phyloP scores from a whole-genome alignment of 1,140 invertebrate species.

The Apis laboriosa region DNA sequence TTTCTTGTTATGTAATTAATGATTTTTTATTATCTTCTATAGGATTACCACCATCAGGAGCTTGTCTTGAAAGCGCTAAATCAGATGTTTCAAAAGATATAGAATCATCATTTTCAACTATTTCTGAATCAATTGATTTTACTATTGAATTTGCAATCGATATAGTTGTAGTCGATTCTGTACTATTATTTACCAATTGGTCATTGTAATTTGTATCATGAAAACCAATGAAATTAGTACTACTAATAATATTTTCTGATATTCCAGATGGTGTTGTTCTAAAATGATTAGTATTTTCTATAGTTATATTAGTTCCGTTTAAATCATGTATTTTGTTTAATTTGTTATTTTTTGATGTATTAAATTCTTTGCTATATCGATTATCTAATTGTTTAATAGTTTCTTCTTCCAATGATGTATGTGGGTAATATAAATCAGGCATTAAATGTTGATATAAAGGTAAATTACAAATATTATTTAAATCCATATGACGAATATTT shows the following conservation, averaged over 20 bases:
- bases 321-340: constrained; percentile 65
- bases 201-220: constrained; percentile 66
- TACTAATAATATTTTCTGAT: constrained; percentile 67
- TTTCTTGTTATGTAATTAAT: constrained; percentile 26
- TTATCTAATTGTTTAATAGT: constrained; percentile 71
- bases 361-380: constrained; percentile 72
- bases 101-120: constrained; percentile 57
- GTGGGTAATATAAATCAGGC: constrained; percentile 58
- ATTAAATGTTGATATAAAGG: constrained; percentile 74
- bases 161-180: constrained; percentile 63
- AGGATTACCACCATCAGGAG: constrained; percentile 78
- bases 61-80: constrained; percentile 74
- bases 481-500: constrained; percentile 73
- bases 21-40: constrained; percentile 67
- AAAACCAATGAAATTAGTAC: constrained; percentile 66
- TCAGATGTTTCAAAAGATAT: constrained; percentile 68
- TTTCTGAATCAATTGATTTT: constrained; percentile 56
- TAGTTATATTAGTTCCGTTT: constrained; percentile 39
- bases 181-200: constrained; percentile 62
- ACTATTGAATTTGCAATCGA: constrained; percentile 62
- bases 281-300: constrained; percentile 56
- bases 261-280: constrained; percentile 63
- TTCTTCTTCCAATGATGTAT: constrained; percentile 67
- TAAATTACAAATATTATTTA: constrained; percentile 71
- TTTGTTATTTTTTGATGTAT: constrained; percentile 60